These are phyloP conservation scores for Spheniscus humboldti DNA, from an alignment of 2,797 vertebrate species.

Conservation along the genomic window DNA sequence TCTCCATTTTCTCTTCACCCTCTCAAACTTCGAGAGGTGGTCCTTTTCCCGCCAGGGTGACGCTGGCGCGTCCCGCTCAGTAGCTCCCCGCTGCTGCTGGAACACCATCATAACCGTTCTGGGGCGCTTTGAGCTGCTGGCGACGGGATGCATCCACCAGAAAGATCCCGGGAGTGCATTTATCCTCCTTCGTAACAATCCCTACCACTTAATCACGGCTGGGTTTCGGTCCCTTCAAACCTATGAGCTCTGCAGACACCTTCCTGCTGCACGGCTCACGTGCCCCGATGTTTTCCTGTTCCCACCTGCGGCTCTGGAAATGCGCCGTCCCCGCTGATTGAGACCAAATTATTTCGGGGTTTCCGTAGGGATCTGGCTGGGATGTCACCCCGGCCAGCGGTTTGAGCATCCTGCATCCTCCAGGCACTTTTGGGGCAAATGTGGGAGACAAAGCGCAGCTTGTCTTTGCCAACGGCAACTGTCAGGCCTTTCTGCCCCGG, in stretches of 20 bases:
- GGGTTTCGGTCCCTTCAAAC: not conserved
- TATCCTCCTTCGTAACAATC: not conserved
- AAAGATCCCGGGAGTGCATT: not conserved
- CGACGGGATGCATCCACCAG: accelerated
- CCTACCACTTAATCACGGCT: accelerated
- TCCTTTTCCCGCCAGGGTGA: not conserved
- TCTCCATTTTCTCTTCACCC: not conserved
- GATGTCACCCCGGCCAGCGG: no score
- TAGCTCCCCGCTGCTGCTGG: not conserved
- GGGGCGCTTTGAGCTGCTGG: not conserved
- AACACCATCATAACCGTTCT: accelerated
- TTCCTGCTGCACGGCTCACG: accelerated
- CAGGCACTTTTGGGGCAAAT: not conserved
- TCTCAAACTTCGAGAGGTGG: accelerated
- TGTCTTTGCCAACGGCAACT: not conserved
- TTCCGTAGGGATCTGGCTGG: accelerated
- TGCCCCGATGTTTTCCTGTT: accelerated
- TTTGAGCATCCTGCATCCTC: not conserved
- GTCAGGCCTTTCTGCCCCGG: not conserved
- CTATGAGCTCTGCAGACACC: not conserved
- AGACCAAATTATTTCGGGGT: not conserved
- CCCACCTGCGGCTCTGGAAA: not conserved
- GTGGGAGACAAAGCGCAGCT: not conserved
- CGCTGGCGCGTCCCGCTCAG: accelerated
- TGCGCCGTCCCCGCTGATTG: accelerated